Percentiles rank a stretch among this genome's conserved stretches.
phyloP scores from a whole-genome alignment of 2,888 invertebrate species.

The Exephanes ischioxanthus region DNA sequence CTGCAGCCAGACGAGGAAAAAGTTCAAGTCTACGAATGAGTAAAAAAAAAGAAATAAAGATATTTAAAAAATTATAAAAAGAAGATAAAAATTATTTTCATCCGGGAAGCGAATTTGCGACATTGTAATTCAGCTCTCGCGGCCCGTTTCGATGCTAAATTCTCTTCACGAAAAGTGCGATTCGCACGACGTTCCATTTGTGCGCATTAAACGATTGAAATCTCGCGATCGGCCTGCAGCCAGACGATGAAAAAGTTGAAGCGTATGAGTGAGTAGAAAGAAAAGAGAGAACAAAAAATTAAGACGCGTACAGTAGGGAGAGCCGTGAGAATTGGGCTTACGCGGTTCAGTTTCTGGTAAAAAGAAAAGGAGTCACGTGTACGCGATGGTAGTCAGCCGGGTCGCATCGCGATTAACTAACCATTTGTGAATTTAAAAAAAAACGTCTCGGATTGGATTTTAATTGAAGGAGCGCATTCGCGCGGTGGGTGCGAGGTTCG shows the following conservation, averaged over 20 bases:
- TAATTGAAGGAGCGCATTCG: conserved; percentile 74
- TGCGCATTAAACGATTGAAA: no score
- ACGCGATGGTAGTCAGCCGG: conserved; percentile 36
- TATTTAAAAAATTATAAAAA: background rate
- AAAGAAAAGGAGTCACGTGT: conserved; percentile 41
- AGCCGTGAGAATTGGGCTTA: conserved; percentile 82
- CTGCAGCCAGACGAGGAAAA: conserved; percentile 61
- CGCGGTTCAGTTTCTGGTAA: conserved; percentile 55
- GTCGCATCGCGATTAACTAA: background rate
- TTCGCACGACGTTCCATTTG: conserved; percentile 42
- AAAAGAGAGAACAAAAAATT: conserved; percentile 5
- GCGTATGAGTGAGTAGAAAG: background rate
- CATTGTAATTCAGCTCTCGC: background rate
- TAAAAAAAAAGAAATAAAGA: background rate
- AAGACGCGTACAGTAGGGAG: conserved; percentile 27
- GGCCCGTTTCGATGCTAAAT: background rate
- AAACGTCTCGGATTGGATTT: conserved; percentile 70
- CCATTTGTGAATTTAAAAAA: conserved; percentile 52
- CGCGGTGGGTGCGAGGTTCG: conserved; percentile 47
- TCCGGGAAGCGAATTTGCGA: background rate
- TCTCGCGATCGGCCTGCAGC: conserved; percentile 50
- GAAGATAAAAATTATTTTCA: conserved; percentile 17
- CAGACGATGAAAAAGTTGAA: conserved; percentile 37
- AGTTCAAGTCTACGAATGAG: conserved; percentile 9
- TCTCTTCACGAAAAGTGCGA: conserved; percentile 26